phyloP scores from a whole-genome alignment of 2,113 vertebrate genomes.

The Sphaerodactylus townsendi region DNA sequence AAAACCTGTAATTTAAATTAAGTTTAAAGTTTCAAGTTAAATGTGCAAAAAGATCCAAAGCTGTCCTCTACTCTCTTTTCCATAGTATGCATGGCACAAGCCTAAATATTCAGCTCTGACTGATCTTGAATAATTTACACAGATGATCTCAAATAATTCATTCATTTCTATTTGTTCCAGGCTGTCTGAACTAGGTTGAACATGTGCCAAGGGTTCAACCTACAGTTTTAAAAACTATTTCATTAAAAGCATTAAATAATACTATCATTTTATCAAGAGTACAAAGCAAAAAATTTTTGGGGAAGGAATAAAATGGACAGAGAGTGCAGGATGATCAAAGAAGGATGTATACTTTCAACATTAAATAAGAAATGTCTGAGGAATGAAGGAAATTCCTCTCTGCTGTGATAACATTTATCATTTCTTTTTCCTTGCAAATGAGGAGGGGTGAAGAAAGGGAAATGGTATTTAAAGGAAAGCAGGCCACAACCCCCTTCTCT shows the following conservation, averaged over 20 bases:
- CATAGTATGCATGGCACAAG: constrained; percentile 2
- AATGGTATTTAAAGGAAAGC: constrained; percentile 27
- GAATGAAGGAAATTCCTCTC: constrained; percentile 57
- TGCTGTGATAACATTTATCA: constrained; percentile 40
- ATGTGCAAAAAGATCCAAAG: not conserved
- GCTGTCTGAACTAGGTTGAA: constrained; percentile 15
- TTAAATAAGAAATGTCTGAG: constrained; percentile 52
- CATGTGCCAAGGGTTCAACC: constrained; percentile 11
- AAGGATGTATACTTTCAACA: constrained; percentile 37
- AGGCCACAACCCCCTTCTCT: constrained; percentile 14
- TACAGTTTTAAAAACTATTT: constrained; percentile 27
- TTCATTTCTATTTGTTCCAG: constrained; percentile 36
- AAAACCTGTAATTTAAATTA: not conserved
- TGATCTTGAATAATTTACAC: constrained; percentile 33
- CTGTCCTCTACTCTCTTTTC: not conserved
- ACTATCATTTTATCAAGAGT: constrained; percentile 39
- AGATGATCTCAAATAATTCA: constrained; percentile 25
- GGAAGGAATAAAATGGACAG: constrained; percentile 3
- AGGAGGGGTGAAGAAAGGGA: constrained; percentile 8
- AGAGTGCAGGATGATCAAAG: constrained; percentile 48
- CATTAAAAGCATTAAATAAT: constrained; percentile 45
- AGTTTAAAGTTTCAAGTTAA: not conserved
- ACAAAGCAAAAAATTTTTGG: constrained; percentile 36
- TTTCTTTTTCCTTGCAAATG: constrained; percentile 21
- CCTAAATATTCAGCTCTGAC: constrained; percentile 4